These are phyloP conservation scores for Cyprinodon diabolis DNA, from an alignment of 2,797 vertebrate genomes.

Conservation along the genomic window DNA sequence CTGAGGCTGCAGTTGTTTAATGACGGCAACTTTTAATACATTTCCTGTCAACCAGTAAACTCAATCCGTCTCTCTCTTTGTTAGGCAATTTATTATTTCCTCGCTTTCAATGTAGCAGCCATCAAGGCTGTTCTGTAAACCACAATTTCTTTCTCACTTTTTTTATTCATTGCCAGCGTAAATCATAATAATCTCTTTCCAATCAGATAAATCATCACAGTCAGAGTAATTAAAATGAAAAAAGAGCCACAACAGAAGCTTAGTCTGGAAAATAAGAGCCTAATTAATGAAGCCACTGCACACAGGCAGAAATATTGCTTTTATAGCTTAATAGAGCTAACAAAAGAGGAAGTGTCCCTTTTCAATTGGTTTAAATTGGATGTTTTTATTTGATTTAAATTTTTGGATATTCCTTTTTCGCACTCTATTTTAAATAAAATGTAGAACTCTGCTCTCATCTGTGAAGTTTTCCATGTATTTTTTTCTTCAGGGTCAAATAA, in stretches of 20 bases:
- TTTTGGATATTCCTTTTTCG: not conserved
- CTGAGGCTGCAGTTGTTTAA: not conserved
- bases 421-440: not conserved
- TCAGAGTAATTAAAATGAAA: not conserved
- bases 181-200: not conserved
- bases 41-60: not conserved
- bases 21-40: not conserved
- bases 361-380: not conserved
- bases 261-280: not conserved
- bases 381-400: not conserved
- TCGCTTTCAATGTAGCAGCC: not conserved
- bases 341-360: not conserved
- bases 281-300: not conserved
- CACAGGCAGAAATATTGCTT: not conserved
- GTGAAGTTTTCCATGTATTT: not conserved
- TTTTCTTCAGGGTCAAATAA: not conserved
- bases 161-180: not conserved
- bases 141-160: not conserved
- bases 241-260: constrained; percentile 3
- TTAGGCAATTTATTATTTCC: not conserved
- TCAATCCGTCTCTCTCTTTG: not conserved
- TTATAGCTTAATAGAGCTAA: not conserved
- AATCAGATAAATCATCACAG: not conserved
- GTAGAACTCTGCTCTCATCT: not conserved
- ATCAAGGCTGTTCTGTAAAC: not conserved